A percentile compares a stretch with the other conserved stretches of the same genome.
Conservation (phyloP, 1,140 invertebrate species). For the Saccostrea echinata region DNA sequence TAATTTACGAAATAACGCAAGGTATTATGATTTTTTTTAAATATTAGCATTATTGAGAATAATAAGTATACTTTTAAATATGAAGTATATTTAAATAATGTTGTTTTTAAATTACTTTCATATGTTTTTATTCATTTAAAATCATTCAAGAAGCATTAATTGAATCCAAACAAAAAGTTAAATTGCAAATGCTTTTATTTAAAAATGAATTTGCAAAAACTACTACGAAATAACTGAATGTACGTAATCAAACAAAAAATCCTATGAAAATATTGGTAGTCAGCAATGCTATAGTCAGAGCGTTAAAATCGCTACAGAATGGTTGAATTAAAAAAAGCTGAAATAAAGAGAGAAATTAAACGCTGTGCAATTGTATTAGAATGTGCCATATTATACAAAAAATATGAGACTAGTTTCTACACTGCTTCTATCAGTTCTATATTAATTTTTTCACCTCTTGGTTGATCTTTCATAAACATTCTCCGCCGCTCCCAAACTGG, state of each 20-base stretch:
- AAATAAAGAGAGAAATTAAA: neutral
- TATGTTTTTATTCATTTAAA: neutral
- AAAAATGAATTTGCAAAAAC: conserved; percentile 8
- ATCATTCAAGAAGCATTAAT: neutral
- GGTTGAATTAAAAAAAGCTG: neutral
- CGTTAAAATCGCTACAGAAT: neutral
- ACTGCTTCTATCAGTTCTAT: neutral
- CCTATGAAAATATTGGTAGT: neutral
- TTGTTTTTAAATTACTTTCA: neutral
- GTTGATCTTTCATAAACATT: conserved; percentile 67
- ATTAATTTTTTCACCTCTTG: conserved; percentile 49
- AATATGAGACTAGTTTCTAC: conserved; percentile 25
- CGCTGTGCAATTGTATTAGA: conserved; percentile 3
- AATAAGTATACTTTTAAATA: too few species aligned
- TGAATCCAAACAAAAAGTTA: neutral
- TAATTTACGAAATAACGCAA: too few species aligned
- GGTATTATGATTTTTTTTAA: too few species aligned
- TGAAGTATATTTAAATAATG: too few species aligned
- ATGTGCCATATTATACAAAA: neutral
- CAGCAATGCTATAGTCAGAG: neutral
- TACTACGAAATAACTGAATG: neutral
- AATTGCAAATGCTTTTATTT: neutral
- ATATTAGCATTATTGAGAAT: neutral
- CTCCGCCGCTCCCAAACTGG: conserved; percentile 72
- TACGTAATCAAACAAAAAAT: neutral